Evolutionary conservation across 2,113 vertebrate genomes (phyloP).

Genomic region (Psittacus erithacus): DNA sequence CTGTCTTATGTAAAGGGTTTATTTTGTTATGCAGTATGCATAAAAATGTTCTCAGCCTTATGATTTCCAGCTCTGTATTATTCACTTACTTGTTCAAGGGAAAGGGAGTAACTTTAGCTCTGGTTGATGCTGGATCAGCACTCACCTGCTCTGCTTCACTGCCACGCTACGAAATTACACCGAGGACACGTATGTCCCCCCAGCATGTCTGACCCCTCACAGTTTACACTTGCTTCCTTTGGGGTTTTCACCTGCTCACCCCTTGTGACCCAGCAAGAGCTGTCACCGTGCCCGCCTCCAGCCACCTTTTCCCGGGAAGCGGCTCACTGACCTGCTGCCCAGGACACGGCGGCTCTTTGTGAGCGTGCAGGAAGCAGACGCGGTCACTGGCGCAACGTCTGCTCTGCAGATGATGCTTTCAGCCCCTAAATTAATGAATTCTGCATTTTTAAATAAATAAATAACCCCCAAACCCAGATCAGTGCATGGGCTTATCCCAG

Average conservation of each 20-base stretch:
- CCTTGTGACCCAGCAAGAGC: not conserved
- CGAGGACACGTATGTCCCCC: not conserved
- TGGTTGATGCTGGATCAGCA: conserved; percentile 10
- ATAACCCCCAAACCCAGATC: not conserved
- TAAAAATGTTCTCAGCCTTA: conserved; percentile 75
- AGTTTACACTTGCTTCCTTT: not conserved
- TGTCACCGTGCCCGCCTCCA: not conserved
- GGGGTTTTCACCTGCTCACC: not conserved
- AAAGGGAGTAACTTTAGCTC: conserved; percentile 65
- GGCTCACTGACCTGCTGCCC: not conserved
- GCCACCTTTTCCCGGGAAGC: not conserved
- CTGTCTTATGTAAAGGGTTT: conserved; percentile 83
- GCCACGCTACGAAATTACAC: not conserved
- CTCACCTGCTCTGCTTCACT: not conserved
- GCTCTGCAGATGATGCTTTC: not conserved
- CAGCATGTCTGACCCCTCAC: not conserved
- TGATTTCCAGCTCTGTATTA: conserved; percentile 78
- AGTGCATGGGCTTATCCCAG: not conserved
- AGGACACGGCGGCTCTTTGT: not conserved
- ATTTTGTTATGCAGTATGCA: conserved; percentile 82
- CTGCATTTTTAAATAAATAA: not conserved
- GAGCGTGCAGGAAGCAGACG: fast-evolving
- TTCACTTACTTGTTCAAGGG: conserved; percentile 72
- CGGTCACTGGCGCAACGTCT: not conserved
- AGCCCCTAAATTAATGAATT: not conserved